A percentile compares a stretch with the other conserved stretches of the same genome.
phyloP scores from a whole-genome alignment of 2,113 vertebrate species.

The Scomber colias region DNA sequence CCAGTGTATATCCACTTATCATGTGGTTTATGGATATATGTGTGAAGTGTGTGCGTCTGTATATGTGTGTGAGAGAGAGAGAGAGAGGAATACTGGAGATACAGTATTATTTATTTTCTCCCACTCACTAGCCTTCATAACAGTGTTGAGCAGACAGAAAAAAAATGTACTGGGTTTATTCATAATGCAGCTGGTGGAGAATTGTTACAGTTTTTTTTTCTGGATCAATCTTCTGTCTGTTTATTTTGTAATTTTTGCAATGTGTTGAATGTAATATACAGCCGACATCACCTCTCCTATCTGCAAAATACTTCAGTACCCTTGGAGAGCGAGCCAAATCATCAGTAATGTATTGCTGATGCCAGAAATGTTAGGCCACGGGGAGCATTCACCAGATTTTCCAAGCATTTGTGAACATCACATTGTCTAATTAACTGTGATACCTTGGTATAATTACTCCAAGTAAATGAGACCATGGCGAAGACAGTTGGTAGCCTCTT shows the following conservation, averaged over 20 bases:
- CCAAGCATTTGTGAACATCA: slow-evolving; percentile 25
- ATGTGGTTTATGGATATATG: neutral
- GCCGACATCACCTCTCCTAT: slow-evolving; percentile 11
- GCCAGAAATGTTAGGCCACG: slow-evolving; percentile 15
- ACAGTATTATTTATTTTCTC: slow-evolving; percentile 3
- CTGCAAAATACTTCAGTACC: slow-evolving; percentile 9
- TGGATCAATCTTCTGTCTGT: slow-evolving; percentile 1
- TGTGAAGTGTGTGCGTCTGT: neutral
- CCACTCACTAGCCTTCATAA: slow-evolving; percentile 18
- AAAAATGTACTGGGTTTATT: neutral
- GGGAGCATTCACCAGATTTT: slow-evolving; percentile 39
- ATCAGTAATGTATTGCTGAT: slow-evolving; percentile 40
- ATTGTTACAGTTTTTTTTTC: neutral
- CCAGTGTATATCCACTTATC: neutral
- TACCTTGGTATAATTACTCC: slow-evolving; percentile 35
- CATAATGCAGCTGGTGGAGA: slow-evolving; percentile 4
- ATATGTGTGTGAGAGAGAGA: neutral
- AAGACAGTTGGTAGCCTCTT: slow-evolving; percentile 2
- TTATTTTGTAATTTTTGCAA: slow-evolving; percentile 19
- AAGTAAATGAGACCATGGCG: slow-evolving; percentile 39
- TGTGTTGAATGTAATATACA: slow-evolving; percentile 20
- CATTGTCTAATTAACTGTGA: slow-evolving; percentile 48
- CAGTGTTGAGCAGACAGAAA: neutral
- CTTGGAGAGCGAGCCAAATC: slow-evolving; percentile 25
- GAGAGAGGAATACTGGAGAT: neutral